Base-by-base conservation (phyloP, 2,888 invertebrate genomes). In the Palloptera scutellata region DNA sequence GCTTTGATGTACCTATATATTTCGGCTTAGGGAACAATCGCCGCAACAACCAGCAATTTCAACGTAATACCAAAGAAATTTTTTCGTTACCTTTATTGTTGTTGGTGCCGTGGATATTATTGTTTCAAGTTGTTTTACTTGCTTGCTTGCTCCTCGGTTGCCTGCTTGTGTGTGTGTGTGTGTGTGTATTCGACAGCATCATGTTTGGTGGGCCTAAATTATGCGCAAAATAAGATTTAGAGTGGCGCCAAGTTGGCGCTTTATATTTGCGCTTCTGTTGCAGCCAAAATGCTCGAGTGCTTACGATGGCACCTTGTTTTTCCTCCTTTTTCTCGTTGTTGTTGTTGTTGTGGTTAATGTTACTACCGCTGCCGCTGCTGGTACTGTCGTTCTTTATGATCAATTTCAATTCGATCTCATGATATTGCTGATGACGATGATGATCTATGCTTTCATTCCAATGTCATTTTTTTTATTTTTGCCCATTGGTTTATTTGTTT, bases 141-240 rank as follows among this genome's bases (percentile, higher is more conserved):
- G n/a, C 13, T 48, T 15, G 51, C 51, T 48, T 48, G n/a, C 6
- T 30, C 6, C 30, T 30, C 6, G 6, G 30, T 30, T 30, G 6
- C 30, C n/a, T n/a, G n/a, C n/a, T n/a, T 30, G 30, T 4, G 3
- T 30, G 30, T 30, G 15, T n/a, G 5, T 30, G 30, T 4, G 3
- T 30, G 30, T 30, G 15, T n/a, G 5, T 48, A n/a, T 13, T 15
- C 13, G 11, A 13, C 48, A 15, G 20, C 61, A 66, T 66, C 66
- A 66, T 60, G 66, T 66, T 62, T 67, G 67, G 67, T 67, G 67
- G 67, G 63, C 67, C 60, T 67, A 63, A 67, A 67, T 63, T 67
- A 67, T 67, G 67, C 63, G 63, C 52, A 63, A 63, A 67, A 63
- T 59, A 67, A 67, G 67, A 67, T 67, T 67, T 67, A 67, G 67